Percentiles rank a stretch among this genome's conserved stretches.
Evolutionary conservation across 2,888 invertebrate genomes (phyloP).

Genomic region (Cancer borealis): DNA sequence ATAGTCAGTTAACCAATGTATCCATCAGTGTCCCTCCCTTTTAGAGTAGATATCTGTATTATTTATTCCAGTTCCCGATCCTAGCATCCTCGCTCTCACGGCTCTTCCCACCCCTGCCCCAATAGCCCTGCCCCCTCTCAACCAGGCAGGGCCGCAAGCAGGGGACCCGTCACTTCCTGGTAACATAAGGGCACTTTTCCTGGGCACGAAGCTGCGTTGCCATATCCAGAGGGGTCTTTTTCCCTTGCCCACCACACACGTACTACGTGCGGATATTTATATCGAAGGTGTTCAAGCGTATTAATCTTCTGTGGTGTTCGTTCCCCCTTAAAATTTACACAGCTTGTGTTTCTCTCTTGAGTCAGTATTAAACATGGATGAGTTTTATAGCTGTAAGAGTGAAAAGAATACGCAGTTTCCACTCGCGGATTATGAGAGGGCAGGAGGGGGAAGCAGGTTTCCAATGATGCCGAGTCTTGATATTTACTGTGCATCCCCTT

Average conservation of each 20-base stretch:
- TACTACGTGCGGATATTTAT: not conserved
- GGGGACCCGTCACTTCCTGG: slow-evolving; percentile 41
- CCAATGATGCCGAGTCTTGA: not conserved
- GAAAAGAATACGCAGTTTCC: not conserved
- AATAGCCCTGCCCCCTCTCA: not conserved
- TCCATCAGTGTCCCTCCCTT: not conserved
- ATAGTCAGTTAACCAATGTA: not conserved
- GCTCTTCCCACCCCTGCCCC: slow-evolving; percentile 2
- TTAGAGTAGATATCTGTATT: too few relatives aligned
- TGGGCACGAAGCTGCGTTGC: slow-evolving; percentile 30
- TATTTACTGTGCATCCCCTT: not conserved
- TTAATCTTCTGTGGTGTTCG: not conserved
- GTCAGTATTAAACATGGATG: not conserved
- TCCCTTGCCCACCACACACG: not conserved
- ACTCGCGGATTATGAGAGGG: not conserved
- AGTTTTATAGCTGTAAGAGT: not conserved
- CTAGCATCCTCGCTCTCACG: not conserved
- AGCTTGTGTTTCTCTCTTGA: not conserved
- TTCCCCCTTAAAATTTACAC: not conserved
- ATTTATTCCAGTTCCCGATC: too few relatives aligned
- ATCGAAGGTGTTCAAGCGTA: not conserved
- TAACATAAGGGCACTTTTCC: slow-evolving; percentile 54
- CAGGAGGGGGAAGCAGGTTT: not conserved
- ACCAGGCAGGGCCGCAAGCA: not conserved
- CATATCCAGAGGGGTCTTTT: not conserved